Conservation (phyloP, 2,113 vertebrate genomes). For the Dryoscopus gambensis region DNA sequence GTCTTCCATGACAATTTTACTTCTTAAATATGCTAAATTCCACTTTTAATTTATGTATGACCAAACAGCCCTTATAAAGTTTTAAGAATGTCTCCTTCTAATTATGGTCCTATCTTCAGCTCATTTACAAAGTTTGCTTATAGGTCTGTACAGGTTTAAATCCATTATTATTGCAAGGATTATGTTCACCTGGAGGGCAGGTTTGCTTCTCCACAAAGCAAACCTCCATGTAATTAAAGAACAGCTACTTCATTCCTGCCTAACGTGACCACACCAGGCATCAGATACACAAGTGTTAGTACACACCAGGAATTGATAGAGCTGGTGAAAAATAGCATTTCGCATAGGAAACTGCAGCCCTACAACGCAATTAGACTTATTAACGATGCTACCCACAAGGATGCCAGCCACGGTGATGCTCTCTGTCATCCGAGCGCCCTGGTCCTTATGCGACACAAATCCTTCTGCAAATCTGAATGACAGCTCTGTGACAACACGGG, state of each 20-base stretch:
- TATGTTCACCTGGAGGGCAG: conserved; percentile 4
- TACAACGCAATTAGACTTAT: background rate
- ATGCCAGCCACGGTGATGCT: background rate
- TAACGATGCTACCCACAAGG: background rate
- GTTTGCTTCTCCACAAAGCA: background rate
- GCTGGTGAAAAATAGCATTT: background rate
- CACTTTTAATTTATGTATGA: background rate
- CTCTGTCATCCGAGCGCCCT: background rate
- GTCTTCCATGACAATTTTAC: background rate
- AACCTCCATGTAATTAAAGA: background rate
- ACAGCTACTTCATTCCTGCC: background rate
- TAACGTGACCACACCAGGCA: background rate
- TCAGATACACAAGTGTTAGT: background rate
- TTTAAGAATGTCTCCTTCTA: background rate
- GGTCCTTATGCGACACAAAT: background rate
- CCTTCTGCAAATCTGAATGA: background rate
- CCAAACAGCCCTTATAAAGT: background rate
- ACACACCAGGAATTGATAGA: background rate
- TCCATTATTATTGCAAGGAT: conserved; percentile 3
- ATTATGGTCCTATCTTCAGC: background rate
- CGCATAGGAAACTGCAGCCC: background rate
- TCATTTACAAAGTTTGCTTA: background rate
- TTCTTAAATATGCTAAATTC: background rate
- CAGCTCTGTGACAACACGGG: background rate
- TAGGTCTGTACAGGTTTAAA: background rate